A percentile compares a stretch with the other conserved stretches of the same genome.
Conservation (phyloP, 1,140 invertebrate species). For the Drosophila seguyi region DNA sequence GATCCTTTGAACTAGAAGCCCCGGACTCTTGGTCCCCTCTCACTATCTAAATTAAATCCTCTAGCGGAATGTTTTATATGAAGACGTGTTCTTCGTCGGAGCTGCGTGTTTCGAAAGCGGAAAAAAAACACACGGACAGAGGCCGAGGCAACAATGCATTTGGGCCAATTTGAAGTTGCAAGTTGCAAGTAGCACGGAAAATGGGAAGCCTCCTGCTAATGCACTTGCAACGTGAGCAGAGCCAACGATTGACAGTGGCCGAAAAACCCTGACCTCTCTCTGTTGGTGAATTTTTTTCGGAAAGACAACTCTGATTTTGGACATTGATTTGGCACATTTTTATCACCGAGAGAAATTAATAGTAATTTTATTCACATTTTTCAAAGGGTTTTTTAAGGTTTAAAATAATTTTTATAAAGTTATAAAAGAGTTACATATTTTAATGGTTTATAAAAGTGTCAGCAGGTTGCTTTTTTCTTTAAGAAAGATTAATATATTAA, state of each 20-base stretch:
- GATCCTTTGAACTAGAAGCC: conserved; percentile 40
- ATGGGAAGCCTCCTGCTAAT: conserved; percentile 9
- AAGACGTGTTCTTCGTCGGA: conserved; percentile 20
- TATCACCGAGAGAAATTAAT: not conserved
- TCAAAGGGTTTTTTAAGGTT: too few relatives aligned
- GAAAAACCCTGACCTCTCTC: not conserved
- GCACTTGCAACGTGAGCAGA: conserved; percentile 35
- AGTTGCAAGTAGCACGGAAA: conserved; percentile 8
- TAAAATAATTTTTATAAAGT: not conserved
- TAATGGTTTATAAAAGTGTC: not conserved
- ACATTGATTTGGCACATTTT: conserved; percentile 14
- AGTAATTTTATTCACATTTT: not conserved
- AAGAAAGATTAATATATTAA: not conserved
- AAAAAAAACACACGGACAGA: conserved; percentile 1
- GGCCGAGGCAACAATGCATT: conserved; percentile 23
- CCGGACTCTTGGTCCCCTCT: not conserved
- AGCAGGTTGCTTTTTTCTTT: not conserved
- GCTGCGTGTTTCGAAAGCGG: conserved; percentile 19
- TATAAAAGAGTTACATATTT: not conserved
- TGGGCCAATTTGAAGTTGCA: conserved; percentile 34
- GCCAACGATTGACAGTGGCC: conserved; percentile 21
- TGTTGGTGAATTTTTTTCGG: conserved; percentile 9
- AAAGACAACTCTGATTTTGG: conserved; percentile 25
- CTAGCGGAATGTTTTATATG: conserved; percentile 35
- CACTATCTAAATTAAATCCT: conserved; percentile 46